Percentiles rank a stretch among this genome's conserved stretches.
These are phyloP conservation scores for Saxidomus purpurata DNA, from an alignment of 1,140 invertebrate species.

Conservation along the genomic window DNA sequence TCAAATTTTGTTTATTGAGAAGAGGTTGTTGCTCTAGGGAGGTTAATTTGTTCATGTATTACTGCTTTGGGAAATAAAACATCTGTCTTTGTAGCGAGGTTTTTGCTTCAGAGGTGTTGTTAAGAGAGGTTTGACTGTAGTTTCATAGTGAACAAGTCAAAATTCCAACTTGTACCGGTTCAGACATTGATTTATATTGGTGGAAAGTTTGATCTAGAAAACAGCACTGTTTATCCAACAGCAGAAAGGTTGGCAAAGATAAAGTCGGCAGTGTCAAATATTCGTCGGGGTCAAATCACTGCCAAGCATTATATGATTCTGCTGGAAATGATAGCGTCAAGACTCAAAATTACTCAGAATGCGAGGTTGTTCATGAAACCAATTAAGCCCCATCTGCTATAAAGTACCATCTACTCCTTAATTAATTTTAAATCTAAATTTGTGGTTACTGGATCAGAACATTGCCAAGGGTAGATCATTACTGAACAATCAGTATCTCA, in stretches of 20 bases:
- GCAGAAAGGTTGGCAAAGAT: conserved; percentile 1
- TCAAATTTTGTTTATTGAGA: no score
- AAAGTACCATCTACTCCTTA: background rate
- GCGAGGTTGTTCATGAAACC: conserved; percentile 60
- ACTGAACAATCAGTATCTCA: background rate
- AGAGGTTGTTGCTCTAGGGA: no score
- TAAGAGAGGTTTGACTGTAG: no score
- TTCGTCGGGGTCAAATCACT: background rate
- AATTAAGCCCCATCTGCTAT: conserved; percentile 38
- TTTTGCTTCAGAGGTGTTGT: no score
- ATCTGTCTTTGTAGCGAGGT: no score
- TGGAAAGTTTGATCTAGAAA: background rate
- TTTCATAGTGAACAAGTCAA: conserved; percentile 34
- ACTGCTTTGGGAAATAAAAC: no score
- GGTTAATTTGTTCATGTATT: no score
- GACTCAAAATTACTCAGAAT: conserved; percentile 41
- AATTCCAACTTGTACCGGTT: background rate
- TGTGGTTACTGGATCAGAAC: conserved; percentile 46
- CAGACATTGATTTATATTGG: conserved; percentile 39
- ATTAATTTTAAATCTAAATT: background rate
- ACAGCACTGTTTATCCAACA: conserved; percentile 10
- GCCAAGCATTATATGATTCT: conserved; percentile 29
- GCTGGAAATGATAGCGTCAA: conserved; percentile 29
- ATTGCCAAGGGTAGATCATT: conserved; percentile 53
- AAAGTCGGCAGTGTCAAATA: background rate